Evolutionary conservation across 1,140 invertebrate species (phyloP).

Genomic region (Phthorimaea operculella): DNA sequence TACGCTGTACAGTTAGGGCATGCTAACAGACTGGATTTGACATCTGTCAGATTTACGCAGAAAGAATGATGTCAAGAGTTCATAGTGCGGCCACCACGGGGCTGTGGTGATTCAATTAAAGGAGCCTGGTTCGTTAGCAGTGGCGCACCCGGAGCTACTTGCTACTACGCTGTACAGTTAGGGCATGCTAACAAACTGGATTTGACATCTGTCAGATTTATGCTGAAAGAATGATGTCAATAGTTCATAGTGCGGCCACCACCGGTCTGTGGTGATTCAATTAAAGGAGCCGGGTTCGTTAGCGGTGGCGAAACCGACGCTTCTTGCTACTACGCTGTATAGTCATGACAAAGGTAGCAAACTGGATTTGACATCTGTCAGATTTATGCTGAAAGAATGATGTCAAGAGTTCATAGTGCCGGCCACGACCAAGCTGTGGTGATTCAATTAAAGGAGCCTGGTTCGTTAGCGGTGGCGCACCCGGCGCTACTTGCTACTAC

Average conservation of each 20-base stretch:
- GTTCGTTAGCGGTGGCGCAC: constrained; percentile 29
- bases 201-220: no score
- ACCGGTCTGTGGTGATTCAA: constrained; percentile 29
- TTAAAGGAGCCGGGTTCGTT: constrained; percentile 35
- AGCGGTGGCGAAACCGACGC: constrained; percentile 23
- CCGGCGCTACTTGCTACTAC: constrained; percentile 15
- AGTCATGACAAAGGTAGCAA: no score
- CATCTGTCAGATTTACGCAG: no score
- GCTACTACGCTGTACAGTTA: no score
- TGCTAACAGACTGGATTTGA: no score
- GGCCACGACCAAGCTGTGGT: constrained; percentile 11
- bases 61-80: constrained; percentile 28
- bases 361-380: no score
- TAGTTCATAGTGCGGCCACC: constrained; percentile 20
- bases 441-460: constrained; percentile 37
- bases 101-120: constrained; percentile 39
- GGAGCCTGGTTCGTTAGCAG: constrained; percentile 30
- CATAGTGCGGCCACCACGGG: constrained; percentile 10
- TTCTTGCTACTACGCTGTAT: background rate
- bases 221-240: constrained; percentile 24
- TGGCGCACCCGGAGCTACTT: constrained; percentile 18
- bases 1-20: no score
- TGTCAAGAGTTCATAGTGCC: constrained; percentile 28
- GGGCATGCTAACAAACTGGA: no score
- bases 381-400: no score